Evolutionary conservation across 2,888 invertebrate genomes (phyloP).

Genomic region (Stenodema calcarata): DNA sequence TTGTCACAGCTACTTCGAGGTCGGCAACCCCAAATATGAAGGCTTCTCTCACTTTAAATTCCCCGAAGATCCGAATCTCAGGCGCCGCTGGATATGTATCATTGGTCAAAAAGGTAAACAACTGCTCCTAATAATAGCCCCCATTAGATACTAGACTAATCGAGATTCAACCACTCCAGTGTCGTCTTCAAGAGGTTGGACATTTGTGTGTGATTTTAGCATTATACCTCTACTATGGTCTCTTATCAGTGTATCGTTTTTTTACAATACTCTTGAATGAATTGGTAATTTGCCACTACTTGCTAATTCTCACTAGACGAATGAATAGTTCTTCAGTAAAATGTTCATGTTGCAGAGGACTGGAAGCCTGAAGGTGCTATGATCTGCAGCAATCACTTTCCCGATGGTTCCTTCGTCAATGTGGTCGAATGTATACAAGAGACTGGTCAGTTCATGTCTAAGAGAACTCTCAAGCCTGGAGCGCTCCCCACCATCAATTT

Average conservation of each 20-base stretch:
- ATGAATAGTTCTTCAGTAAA: neutral
- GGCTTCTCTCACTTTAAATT: slow-evolving; percentile 45
- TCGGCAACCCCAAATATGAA: slow-evolving; percentile 41
- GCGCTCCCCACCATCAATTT: slow-evolving; percentile 35
- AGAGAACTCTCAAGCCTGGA: slow-evolving; percentile 35
- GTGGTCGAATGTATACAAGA: neutral
- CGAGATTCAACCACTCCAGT: no score
- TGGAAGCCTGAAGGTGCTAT: slow-evolving; percentile 41
- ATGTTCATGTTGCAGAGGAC: slow-evolving; percentile 5
- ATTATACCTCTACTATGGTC: no score
- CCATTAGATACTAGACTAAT: no score
- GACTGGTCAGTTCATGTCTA: slow-evolving; percentile 32
- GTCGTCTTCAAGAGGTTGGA: no score
- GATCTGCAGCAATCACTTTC: slow-evolving; percentile 42
- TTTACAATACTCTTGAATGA: no score
- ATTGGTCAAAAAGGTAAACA: slow-evolving; percentile 32
- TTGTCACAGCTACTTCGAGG: slow-evolving; percentile 43
- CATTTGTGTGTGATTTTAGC: no score
- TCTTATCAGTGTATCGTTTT: no score
- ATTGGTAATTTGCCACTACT: no score
- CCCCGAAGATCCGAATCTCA: slow-evolving; percentile 7
- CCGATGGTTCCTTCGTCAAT: slow-evolving; percentile 8
- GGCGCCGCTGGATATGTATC: slow-evolving; percentile 31
- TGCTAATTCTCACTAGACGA: no score
- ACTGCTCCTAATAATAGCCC: no score